Base-by-base conservation (phyloP, 2,888 invertebrate species). In the Chromoteleia sp. region DNA sequence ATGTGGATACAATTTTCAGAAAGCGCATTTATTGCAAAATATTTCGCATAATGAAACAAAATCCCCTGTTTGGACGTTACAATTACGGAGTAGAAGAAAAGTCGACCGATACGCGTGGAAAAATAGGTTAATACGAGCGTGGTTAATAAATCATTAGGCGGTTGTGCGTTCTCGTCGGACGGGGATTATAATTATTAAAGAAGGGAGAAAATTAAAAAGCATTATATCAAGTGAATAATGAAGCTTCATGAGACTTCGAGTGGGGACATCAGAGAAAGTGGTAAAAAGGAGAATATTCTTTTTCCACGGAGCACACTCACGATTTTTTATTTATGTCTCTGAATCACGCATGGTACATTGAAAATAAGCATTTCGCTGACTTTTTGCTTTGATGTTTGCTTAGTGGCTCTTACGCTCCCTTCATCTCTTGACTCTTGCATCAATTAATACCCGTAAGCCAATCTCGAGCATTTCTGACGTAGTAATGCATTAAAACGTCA, bases 331-430 rank as follows among this genome's bases (percentile, higher is more conserved):
- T 81, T 67, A 73, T 36, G 78, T 81, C 41, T 67, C 70, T 77
- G 82, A 84, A 84, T 84, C 77, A 73, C 83, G 73, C 58, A 82
- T 83, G 79, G 81, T 79, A 82, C 84, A 85, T 84, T 85, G 85
- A 85, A 84, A 86, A 86, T 85, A 85, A 85, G 86, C 86, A 86
- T 85, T 86, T 85, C 76, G 85, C 81, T 81, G 79, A 84, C 83
- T 83, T 85, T 85, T 86, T 73, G 73, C 86, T 87, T 87, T 88
- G 86, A 86, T 85, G 86, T 86, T 87, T 86, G 76, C 82, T 85
- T 83, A 83, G 85, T 84, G 83, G 81, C 85, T 85, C 86, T 87
- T 81, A 59, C 15, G 29, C 74, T 65, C 81, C 61, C 75, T 73
- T 50, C 67, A 61, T 71, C 84, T 84, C 83, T 81, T 67, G 56